These are phyloP conservation scores for Lottia gigantea DNA, from an alignment of 2,888 invertebrate species.

Conservation along the genomic window DNA sequence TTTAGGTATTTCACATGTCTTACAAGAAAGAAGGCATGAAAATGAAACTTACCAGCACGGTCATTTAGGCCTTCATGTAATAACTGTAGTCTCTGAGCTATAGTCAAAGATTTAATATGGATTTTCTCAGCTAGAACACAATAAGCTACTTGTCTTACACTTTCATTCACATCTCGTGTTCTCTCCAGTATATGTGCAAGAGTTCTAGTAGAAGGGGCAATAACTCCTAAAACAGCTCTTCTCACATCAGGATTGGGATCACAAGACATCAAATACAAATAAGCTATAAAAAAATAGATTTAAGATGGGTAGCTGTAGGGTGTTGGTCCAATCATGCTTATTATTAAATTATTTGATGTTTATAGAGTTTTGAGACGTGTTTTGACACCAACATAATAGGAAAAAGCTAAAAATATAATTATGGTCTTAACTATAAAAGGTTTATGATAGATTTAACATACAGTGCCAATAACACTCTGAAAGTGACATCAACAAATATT, in stretches of 20 bases:
- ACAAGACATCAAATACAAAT: constrained; percentile 61
- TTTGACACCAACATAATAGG: no score
- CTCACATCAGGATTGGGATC: constrained; percentile 83
- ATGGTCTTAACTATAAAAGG: no score
- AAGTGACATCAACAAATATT: no score
- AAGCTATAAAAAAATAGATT: constrained; percentile 56
- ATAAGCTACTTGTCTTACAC: constrained; percentile 77
- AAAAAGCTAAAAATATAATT: no score
- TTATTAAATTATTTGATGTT: no score
- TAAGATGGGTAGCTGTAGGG: no score
- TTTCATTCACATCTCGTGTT: constrained; percentile 81
- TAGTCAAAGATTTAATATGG: constrained; percentile 74
- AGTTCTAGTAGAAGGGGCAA: constrained; percentile 80
- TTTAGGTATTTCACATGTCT: no score
- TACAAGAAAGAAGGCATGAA: constrained; percentile 40
- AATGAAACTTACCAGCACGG: constrained; percentile 68
- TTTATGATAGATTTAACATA: no score
- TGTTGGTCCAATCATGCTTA: no score
- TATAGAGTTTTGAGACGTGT: no score
- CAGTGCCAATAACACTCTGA: no score
- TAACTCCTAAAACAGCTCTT: constrained; percentile 78
- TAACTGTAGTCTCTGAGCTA: constrained; percentile 75
- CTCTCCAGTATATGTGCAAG: constrained; percentile 79
- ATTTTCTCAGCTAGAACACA: constrained; percentile 71
- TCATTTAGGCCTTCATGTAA: constrained; percentile 77